These are phyloP conservation scores for Pachyramphus minor DNA, from an alignment of 2,113 vertebrate genomes.

Conservation along the genomic window DNA sequence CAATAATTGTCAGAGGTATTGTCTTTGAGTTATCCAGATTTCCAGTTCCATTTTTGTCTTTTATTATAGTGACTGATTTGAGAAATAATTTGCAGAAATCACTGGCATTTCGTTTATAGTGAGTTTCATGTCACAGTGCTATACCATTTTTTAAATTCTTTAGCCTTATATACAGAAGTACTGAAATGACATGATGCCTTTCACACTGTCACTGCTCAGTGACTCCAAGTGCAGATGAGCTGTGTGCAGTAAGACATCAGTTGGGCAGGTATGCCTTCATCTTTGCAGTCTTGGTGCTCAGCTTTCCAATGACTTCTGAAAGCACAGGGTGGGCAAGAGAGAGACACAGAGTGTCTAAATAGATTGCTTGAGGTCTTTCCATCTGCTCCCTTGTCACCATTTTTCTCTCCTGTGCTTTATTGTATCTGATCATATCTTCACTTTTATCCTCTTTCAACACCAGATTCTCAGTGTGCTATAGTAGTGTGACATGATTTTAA, in stretches of 20 bases:
- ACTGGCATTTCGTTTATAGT: not conserved
- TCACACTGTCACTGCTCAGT: not conserved
- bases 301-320: not conserved
- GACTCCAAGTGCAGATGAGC: not conserved
- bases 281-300: not conserved
- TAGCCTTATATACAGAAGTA: not conserved
- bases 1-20: not conserved
- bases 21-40: not conserved
- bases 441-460: not conserved
- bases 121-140: not conserved
- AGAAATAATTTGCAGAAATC: not conserved
- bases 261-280: not conserved
- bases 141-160: not conserved
- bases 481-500: not conserved
- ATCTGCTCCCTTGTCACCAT: not conserved
- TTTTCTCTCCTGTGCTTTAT: not conserved
- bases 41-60: not conserved
- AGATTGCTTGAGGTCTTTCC: not conserved
- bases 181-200: not conserved
- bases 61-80: not conserved
- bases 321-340: not conserved
- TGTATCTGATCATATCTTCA: not conserved
- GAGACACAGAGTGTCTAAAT: not conserved
- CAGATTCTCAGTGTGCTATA: not conserved
- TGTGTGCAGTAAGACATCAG: not conserved